phyloP scores from a whole-genome alignment of 1,140 invertebrate species.

The Drosophila navojoa region DNA sequence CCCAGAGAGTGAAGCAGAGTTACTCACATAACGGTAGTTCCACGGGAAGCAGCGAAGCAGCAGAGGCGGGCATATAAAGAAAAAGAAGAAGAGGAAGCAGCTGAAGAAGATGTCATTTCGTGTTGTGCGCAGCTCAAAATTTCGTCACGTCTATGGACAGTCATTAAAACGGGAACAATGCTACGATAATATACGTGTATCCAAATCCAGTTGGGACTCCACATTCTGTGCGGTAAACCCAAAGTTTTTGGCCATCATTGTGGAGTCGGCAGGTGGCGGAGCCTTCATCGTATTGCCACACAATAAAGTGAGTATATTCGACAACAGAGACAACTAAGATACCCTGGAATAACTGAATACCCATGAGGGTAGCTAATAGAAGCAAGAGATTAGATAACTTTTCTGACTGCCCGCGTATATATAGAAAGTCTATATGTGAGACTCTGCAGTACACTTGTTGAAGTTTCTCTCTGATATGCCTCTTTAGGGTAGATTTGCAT shows the following conservation, averaged over 20 bases:
- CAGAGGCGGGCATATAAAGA: conserved; percentile 1
- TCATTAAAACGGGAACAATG: conserved; percentile 98
- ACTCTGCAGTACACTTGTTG: not conserved
- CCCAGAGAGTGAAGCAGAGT: conserved; percentile 2
- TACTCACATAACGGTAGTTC: conserved; percentile 19
- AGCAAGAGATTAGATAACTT: too few species aligned
- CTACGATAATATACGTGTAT: conserved; percentile 99
- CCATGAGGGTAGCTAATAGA: too few species aligned
- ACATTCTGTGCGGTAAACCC: conserved; percentile 99
- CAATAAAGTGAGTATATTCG: conserved; percentile 90
- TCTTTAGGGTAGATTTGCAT: too few species aligned
- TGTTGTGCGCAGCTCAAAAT: conserved; percentile 97
- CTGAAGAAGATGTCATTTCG: conserved; percentile 94
- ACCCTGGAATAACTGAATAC: too few species aligned
- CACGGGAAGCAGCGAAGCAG: not conserved
- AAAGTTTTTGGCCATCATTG: conserved; percentile 99
- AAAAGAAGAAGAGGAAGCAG: not conserved
- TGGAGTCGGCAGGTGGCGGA: conserved; percentile 98
- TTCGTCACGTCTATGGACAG: conserved; percentile 99
- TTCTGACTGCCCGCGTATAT: too few species aligned
- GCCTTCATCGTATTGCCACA: conserved; percentile 99
- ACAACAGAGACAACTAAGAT: not conserved
- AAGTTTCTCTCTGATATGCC: conserved; percentile 26
- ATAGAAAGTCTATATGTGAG: too few species aligned
- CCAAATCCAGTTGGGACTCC: conserved; percentile 99